These are phyloP conservation scores for Coenonympha glycerion DNA, from an alignment of 2,888 invertebrate genomes.

Conservation along the genomic window DNA sequence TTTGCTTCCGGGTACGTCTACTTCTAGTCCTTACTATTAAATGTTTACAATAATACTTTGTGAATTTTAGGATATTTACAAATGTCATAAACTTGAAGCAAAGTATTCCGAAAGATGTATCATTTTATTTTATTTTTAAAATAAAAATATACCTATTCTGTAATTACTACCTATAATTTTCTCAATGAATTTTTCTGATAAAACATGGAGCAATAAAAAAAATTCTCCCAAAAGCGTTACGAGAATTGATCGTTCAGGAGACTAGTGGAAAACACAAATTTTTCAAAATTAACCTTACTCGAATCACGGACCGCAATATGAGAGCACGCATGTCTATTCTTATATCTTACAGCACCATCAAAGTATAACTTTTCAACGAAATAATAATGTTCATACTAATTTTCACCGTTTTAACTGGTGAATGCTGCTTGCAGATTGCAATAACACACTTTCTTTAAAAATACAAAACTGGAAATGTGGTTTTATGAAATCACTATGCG, in stretches of 20 bases:
- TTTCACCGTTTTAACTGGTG: conserved; percentile 58
- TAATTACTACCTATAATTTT: no score
- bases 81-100: no score
- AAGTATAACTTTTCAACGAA: conserved; percentile 34
- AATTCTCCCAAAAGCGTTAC: no score
- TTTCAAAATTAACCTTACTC: conserved; percentile 59
- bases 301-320: conserved; percentile 62
- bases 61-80: no score
- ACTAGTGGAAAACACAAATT: conserved; percentile 32
- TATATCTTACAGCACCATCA: conserved; percentile 58
- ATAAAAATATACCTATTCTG: neutral
- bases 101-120: conserved; percentile 1
- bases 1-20: no score
- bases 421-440: conserved; percentile 62
- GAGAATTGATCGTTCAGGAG: no score
- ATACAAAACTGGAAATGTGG: no score
- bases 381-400: conserved; percentile 51
- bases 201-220: no score
- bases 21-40: no score
- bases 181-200: no score
- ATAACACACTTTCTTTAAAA: conserved; percentile 37
- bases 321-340: conserved; percentile 73
- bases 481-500: no score
- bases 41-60: neutral
- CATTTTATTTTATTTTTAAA: neutral